Conservation (phyloP, 2,113 vertebrate species). For the Callipepla squamata region DNA sequence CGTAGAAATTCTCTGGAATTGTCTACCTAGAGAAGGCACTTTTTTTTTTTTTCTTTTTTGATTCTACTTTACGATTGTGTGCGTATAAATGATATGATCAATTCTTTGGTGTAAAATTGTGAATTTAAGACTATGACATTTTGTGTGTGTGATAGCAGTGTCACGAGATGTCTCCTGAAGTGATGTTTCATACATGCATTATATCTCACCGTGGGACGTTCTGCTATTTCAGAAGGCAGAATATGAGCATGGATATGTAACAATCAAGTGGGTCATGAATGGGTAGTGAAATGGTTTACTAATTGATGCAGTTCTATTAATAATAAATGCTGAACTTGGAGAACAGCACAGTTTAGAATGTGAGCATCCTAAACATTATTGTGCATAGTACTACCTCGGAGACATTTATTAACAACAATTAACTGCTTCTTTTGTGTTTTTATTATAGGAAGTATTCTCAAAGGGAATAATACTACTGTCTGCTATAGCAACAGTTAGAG, state of each 20-base stretch:
- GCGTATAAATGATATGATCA: not conserved
- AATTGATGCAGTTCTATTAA: not conserved
- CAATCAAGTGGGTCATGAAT: not conserved
- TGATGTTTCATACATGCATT: not conserved
- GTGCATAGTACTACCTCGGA: not conserved
- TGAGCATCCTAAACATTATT: not conserved
- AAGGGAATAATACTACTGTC: constrained; percentile 91
- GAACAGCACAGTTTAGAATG: not conserved
- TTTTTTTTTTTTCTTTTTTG: not conserved
- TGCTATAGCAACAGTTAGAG: constrained; percentile 84
- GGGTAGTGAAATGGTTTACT: not conserved
- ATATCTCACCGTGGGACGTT: not conserved
- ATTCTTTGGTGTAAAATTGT: not conserved
- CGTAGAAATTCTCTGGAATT: not conserved
- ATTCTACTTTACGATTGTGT: not conserved
- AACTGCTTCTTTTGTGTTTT: constrained; percentile 7
- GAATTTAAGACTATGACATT: not conserved
- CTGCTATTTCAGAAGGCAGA: not conserved
- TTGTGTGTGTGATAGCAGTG: not conserved
- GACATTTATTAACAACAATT: not conserved
- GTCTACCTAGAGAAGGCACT: not conserved
- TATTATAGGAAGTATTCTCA: constrained; percentile 92
- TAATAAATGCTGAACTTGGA: not conserved
- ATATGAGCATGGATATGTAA: not conserved
- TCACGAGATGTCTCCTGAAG: not conserved